Evolutionary conservation across 1,140 invertebrate species (phyloP).

Genomic region (Bombus vancouverensis): DNA sequence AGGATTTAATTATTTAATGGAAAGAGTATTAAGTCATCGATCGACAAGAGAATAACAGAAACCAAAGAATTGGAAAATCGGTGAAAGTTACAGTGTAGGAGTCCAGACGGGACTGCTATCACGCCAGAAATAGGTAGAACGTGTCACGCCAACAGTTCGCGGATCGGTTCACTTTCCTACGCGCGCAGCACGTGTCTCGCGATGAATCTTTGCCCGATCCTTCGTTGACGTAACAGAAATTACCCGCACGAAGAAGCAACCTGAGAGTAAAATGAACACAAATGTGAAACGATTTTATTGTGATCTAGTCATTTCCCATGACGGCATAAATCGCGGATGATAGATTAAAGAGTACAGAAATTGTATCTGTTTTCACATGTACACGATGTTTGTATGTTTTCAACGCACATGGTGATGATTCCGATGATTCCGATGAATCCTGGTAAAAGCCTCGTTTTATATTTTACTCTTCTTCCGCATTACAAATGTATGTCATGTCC

Average conservation of each 20-base stretch:
- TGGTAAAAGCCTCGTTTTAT: background rate
- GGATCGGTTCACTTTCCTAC: constrained; percentile 74
- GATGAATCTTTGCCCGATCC: constrained; percentile 26
- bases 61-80: constrained; percentile 58
- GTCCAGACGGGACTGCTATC: constrained; percentile 55
- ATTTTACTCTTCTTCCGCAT: background rate
- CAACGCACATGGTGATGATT: background rate
- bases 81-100: constrained; percentile 73
- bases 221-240: constrained; percentile 55
- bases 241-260: constrained; percentile 8
- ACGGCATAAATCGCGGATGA: background rate
- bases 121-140: constrained; percentile 66
- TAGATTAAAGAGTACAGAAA: background rate
- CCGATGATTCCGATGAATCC: background rate
- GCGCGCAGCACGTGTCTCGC: background rate
- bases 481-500: background rate
- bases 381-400: background rate
- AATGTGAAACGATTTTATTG: constrained; percentile 31
- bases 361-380: background rate
- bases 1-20: background rate
- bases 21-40: background rate
- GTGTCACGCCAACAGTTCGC: constrained; percentile 26
- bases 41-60: background rate
- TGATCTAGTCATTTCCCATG: background rate
- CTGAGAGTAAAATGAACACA: background rate